phyloP scores from a whole-genome alignment of 1,140 invertebrate species.

The Armadillidium nasatum region DNA sequence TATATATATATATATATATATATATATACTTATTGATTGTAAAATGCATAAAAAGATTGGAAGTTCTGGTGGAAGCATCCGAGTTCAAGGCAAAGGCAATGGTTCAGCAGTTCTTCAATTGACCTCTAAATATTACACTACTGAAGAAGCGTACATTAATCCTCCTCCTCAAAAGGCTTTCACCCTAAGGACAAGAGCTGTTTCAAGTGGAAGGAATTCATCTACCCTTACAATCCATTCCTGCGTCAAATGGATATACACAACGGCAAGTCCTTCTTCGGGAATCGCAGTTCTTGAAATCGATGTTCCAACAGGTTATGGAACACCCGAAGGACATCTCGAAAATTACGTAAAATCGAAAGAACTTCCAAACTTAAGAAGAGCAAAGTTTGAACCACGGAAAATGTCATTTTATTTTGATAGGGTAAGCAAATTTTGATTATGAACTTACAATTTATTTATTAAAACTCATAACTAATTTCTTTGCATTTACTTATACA shows the following conservation, averaged over 20 bases:
- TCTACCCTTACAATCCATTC: background rate
- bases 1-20: too few relatives aligned
- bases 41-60: background rate
- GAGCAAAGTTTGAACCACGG: conserved; percentile 72
- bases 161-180: conserved; percentile 74
- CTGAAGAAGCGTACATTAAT: conserved; percentile 77
- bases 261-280: conserved; percentile 71
- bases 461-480: too few relatives aligned
- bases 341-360: conserved; percentile 73
- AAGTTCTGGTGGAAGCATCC: conserved; percentile 73
- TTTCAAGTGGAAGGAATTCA: background rate
- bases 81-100: conserved; percentile 80
- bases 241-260: conserved; percentile 63
- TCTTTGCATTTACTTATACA: too few relatives aligned
- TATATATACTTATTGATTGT: background rate
- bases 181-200: conserved; percentile 64
- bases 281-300: conserved; percentile 89
- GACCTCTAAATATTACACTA: conserved; percentile 92
- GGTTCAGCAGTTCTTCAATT: conserved; percentile 88
- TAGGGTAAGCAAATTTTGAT: conserved; percentile 60
- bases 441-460: too few relatives aligned
- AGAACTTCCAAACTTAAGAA: conserved; percentile 69
- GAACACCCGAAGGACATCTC: conserved; percentile 82
- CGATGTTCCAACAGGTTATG: conserved; percentile 86
- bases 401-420: conserved; percentile 94